These are phyloP conservation scores for Frankliniella intonsa DNA, from an alignment of 2,888 invertebrate genomes.

Conservation along the genomic window DNA sequence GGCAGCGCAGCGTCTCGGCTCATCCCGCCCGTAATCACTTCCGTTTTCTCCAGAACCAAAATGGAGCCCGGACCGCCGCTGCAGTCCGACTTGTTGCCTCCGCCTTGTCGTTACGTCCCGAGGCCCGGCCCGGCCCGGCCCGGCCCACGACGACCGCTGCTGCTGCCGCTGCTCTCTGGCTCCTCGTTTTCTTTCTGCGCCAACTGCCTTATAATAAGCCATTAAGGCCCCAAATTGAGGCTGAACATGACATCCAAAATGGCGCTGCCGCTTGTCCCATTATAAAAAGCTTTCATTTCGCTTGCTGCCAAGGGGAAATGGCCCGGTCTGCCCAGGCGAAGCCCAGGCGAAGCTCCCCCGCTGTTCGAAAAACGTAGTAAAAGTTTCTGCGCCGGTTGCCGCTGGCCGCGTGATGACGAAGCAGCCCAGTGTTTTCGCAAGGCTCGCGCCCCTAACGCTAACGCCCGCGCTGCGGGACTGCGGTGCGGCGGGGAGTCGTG, in stretches of 20 bases:
- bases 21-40: slow-evolving; percentile 1
- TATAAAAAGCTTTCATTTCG: slow-evolving; percentile 18
- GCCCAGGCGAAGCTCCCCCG: too few relatives aligned
- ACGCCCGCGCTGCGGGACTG: too few relatives aligned
- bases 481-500: background rate
- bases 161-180: background rate
- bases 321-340: too few relatives aligned
- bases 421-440: too few relatives aligned
- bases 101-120: background rate
- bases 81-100: background rate
- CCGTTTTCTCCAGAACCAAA: background rate
- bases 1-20: background rate
- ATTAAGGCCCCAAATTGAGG: slow-evolving; percentile 19
- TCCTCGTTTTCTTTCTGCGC: background rate
- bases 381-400: too few relatives aligned
- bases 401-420: too few relatives aligned
- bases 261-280: slow-evolving; percentile 2
- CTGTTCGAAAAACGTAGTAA: too few relatives aligned
- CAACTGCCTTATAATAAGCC: slow-evolving; percentile 26
- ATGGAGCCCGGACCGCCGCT: background rate
- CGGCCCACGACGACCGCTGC: background rate
- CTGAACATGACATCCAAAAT: slow-evolving; percentile 14
- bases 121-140: background rate
- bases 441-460: too few relatives aligned
- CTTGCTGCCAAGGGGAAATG: background rate